These are phyloP conservation scores for Ophion slaviceki DNA, from an alignment of 2,888 invertebrate genomes.

Conservation along the genomic window DNA sequence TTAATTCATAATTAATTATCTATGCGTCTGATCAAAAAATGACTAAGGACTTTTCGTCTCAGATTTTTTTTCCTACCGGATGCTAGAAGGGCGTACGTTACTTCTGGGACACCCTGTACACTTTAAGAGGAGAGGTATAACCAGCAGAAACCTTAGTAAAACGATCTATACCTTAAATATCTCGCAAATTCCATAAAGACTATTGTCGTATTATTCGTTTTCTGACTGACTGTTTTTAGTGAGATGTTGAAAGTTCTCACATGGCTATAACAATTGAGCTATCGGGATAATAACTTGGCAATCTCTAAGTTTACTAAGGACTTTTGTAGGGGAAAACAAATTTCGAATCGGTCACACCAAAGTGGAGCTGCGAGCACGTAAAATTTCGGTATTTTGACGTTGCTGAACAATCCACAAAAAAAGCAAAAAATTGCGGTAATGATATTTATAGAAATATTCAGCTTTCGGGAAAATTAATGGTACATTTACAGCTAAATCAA, in stretches of 20 bases:
- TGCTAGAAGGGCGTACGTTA: too few relatives aligned
- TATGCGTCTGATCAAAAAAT: too few relatives aligned
- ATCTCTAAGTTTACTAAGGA: too few relatives aligned
- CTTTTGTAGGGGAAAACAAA: too few relatives aligned
- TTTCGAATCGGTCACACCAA: neutral
- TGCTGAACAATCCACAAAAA: conserved; percentile 5
- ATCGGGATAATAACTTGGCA: too few relatives aligned
- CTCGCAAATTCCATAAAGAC: neutral
- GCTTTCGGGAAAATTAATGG: conserved; percentile 10
- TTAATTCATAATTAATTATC: too few relatives aligned
- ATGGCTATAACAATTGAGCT: too few relatives aligned
- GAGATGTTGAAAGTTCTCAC: neutral
- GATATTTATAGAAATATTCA: conserved; percentile 3
- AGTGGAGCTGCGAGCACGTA: neutral
- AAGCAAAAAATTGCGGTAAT: neutral
- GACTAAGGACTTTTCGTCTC: too few relatives aligned
- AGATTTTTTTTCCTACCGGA: too few relatives aligned
- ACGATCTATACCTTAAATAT: neutral
- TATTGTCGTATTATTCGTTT: neutral
- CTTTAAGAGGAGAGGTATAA: conserved; percentile 22
- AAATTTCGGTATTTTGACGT: conserved; percentile 5
- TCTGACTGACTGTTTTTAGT: neutral
- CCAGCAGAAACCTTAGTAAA: conserved; percentile 17
- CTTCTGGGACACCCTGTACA: too few relatives aligned
- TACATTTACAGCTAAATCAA: conserved; percentile 2